Evolutionary conservation across 2,797 vertebrate species (phyloP).

Genomic region (Sebastes matsubarae): DNA sequence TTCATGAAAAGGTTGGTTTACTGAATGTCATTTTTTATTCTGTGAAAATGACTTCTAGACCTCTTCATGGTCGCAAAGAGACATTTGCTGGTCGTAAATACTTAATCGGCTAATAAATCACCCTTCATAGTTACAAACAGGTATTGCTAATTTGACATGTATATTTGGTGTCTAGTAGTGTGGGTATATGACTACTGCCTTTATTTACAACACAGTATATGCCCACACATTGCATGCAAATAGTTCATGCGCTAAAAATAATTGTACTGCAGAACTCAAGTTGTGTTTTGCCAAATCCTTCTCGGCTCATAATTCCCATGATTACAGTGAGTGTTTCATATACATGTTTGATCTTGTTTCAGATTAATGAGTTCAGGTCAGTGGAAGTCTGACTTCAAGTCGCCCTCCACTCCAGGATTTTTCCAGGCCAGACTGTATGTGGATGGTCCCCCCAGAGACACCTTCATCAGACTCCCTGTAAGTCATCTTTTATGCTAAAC

Average conservation of each 20-base stretch:
- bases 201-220: not conserved
- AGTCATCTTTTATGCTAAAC: conserved; percentile 12
- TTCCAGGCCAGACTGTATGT: conserved; percentile 83
- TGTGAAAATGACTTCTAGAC: not conserved
- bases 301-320: not conserved
- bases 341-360: conserved; percentile 22
- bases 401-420: conserved; percentile 83
- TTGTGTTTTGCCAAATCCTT: not conserved
- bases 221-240: not conserved
- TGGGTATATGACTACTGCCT: not conserved
- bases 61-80: not conserved
- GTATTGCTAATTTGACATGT: not conserved
- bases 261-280: not conserved
- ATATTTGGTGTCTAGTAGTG: not conserved
- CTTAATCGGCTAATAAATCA: not conserved
- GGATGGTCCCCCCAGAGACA: conserved; percentile 84
- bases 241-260: not conserved
- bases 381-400: conserved; percentile 81
- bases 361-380: conserved; percentile 74
- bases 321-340: not conserved
- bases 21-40: not conserved
- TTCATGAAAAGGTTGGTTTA: conserved; percentile 88
- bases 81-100: not conserved
- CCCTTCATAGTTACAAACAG: not conserved
- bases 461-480: conserved; percentile 89